Evolutionary conservation across 2,888 invertebrate species (phyloP), one percentile per base, ranked within the genome.

Genomic region (Drosophila tanythrix): DNA sequence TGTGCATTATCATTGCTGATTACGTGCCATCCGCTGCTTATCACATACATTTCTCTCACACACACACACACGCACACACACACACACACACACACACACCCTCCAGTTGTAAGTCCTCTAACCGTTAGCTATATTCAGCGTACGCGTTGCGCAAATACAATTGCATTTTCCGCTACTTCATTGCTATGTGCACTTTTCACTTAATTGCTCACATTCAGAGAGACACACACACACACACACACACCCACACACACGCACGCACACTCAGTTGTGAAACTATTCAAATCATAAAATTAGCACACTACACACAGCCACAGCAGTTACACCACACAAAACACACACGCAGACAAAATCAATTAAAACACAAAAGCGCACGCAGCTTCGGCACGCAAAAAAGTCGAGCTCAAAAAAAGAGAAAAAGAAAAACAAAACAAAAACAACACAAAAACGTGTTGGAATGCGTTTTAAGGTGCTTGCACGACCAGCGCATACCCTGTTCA

Each of bases 231-330:
- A 48, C 64, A 65, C 66, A 55, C n/a, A 51, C 60, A 29, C 58
- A 36, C 62, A 46, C 67, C 52, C 56, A 57, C 55, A 29, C 57
- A 43, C 61, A 43, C 68, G 27, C 35, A 43, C 27, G 3, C 60
- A 27, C 57, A 43, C 64, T 48, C 56, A 46, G 59, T 43, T 50
- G 58, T 50, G 36, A 35, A 56, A 73, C 72, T 68, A 86, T 83
- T 88, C 76, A 83, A 88, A 88, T 83, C 86, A 85, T 88, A 76
- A 83, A 83, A 83, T 83, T 88, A 83, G 82, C 82, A 73, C 89
- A 82, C 89, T 38, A 75, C 70, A 84, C 78, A 58, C 59, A 61
- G 66, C 56, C 58, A 33, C 29, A 55, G 25, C 15, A 46, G 46
- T 46, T 25, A 31, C 63, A 57, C 70, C 38, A 18, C 15, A 43